Base-by-base conservation (phyloP, 2,113 vertebrate species). In the Dicentrarchus labrax region DNA sequence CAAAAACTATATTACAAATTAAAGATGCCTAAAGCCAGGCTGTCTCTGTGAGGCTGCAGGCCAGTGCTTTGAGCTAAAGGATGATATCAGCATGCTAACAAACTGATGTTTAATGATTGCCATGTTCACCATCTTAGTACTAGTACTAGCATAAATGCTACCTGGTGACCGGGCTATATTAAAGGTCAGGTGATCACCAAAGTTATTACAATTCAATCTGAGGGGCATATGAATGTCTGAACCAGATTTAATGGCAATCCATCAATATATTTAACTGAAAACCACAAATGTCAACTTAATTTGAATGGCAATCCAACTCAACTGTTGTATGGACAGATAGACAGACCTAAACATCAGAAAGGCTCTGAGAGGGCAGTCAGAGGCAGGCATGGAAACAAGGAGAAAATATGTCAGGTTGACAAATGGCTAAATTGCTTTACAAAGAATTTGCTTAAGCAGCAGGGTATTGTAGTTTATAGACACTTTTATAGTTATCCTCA, bases 401-500 rank as follows among this genome's bases (percentile, higher is more conserved):
- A 50, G 45, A 50, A 61, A 17, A 30, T 41, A 5, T 43, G 30
- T 41, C 21, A 64, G 61, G 5, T 13, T 53, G 24, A 79, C n/a
- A 76, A 76, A 79, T 71, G 11, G 11, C 17, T 30, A 17, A 16
- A 68, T 10, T 70, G 22, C 43, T 61, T 47, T 3, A 21, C 16
- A 50, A 50, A 60, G 0, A 57, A 67, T 53, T 38, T 41, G 4
- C 24, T 22, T 74, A 4, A 70, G 19, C 39, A 45, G n/a, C n/a
- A 60, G 53, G 30, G 4, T 45, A 7, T 69, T 4, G 6, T 11
- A 30, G 9, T 78, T 60, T 67, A 45, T 47, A 56, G 12, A 45
- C 8, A 38, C 13, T 74, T 88, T 79, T 5, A 54, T 68, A 19
- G 54, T n/a, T 24, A 21, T 19, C 13, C 16, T 74, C 17, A 70